Percentiles rank a stretch among this genome's conserved stretches.
phyloP scores from a whole-genome alignment of 2,113 vertebrate species.

The Chaetodon trifascialis region DNA sequence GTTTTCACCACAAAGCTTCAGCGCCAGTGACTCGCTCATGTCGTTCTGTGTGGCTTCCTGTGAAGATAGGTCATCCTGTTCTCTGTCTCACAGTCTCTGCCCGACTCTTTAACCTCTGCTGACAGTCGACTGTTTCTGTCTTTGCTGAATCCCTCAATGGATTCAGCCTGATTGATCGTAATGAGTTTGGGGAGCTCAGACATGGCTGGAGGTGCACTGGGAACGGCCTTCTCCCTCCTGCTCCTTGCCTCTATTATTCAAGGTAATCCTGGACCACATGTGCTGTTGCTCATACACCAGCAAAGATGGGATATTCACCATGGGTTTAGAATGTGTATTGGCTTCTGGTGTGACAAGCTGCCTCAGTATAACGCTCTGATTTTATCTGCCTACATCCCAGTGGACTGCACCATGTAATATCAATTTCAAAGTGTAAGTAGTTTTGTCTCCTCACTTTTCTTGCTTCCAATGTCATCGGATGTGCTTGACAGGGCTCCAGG shows the following conservation, averaged over 20 bases:
- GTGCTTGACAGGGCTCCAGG: constrained; percentile 67
- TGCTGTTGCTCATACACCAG: neutral
- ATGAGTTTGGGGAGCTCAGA: constrained; percentile 52
- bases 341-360: constrained; percentile 37
- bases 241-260: constrained; percentile 60
- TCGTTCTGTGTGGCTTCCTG: constrained; percentile 70
- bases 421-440: constrained; percentile 45
- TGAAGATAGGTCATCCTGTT: constrained; percentile 52
- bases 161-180: constrained; percentile 54
- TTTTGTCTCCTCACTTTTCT: constrained; percentile 50
- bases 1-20: constrained; percentile 39
- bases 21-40: neutral
- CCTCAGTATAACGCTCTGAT: constrained; percentile 43
- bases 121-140: constrained; percentile 14
- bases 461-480: constrained; percentile 46
- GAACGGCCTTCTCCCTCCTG: constrained; percentile 52
- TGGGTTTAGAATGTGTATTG: constrained; percentile 34
- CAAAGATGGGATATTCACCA: neutral
- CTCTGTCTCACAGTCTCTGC: constrained; percentile 36
- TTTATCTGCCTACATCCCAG: constrained; percentile 46
- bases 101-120: constrained; percentile 34
- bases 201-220: constrained; percentile 60
- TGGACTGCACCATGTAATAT: constrained; percentile 23
- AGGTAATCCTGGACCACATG: constrained; percentile 71
- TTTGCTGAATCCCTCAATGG: constrained; percentile 32